Percentiles rank a stretch among this genome's conserved stretches.
These are phyloP conservation scores for Volucella inflata DNA, from an alignment of 2,888 invertebrate genomes.

Conservation along the genomic window DNA sequence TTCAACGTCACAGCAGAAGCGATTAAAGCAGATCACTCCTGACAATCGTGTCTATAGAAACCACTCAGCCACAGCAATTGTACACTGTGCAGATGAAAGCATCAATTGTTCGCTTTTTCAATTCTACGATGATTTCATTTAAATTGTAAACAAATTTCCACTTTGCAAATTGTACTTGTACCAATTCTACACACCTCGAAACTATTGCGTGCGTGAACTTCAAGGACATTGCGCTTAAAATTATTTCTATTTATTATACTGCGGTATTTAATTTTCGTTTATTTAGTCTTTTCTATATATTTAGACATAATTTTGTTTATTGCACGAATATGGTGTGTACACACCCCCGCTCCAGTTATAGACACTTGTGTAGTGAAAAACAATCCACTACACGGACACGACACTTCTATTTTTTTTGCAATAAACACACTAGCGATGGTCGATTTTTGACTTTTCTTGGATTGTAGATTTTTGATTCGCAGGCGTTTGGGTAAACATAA, in stretches of 20 bases:
- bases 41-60: slow-evolving; percentile 34
- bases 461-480: neutral
- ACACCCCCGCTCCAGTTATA: slow-evolving; percentile 55
- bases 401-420: slow-evolving; percentile 35
- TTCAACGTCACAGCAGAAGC: slow-evolving; percentile 13
- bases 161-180: slow-evolving; percentile 5
- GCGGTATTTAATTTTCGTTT: neutral
- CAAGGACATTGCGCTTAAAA: slow-evolving; percentile 84
- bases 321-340: slow-evolving; percentile 59
- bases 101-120: slow-evolving; percentile 26
- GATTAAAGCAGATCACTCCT: slow-evolving; percentile 28
- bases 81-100: slow-evolving; percentile 54
- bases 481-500: neutral
- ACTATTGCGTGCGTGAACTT: slow-evolving; percentile 93
- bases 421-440: slow-evolving; percentile 41
- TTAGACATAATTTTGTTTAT: slow-evolving; percentile 50
- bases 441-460: slow-evolving; percentile 42
- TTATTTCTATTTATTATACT: neutral
- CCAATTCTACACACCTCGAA: slow-evolving; percentile 83
- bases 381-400: slow-evolving; percentile 5
- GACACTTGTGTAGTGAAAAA: slow-evolving; percentile 34
- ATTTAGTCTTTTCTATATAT: slow-evolving; percentile 11
- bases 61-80: slow-evolving; percentile 54
- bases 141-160: slow-evolving; percentile 33
- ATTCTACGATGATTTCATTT: slow-evolving; percentile 37